Conservation (phyloP, 1,140 invertebrate species). For the Prorops nasuta region DNA sequence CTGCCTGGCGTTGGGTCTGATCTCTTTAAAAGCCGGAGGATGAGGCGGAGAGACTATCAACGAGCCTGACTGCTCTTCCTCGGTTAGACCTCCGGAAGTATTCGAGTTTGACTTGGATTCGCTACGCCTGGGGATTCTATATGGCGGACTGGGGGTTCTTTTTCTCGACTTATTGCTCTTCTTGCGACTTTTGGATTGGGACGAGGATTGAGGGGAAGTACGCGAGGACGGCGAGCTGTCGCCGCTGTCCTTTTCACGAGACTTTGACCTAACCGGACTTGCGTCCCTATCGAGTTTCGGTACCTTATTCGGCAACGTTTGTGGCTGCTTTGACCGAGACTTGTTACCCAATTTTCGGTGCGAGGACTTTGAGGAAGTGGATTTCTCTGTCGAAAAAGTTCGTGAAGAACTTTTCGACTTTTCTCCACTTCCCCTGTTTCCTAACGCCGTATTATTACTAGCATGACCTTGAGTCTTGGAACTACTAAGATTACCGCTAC, state of each 20-base stretch:
- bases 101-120: slow-evolving; percentile 32
- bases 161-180: slow-evolving; percentile 45
- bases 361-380: slow-evolving; percentile 43
- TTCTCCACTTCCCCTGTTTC: slow-evolving; percentile 33
- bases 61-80: slow-evolving; percentile 53
- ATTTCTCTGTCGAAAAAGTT: slow-evolving; percentile 34
- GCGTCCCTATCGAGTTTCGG: slow-evolving; percentile 38
- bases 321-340: slow-evolving; percentile 43
- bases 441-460: slow-evolving; percentile 27
- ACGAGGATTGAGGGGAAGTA: slow-evolving; percentile 39
- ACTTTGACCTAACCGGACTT: slow-evolving; percentile 45
- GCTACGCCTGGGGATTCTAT: slow-evolving; percentile 49
- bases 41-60: slow-evolving; percentile 51
- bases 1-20: slow-evolving; percentile 61
- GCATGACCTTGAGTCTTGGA: slow-evolving; percentile 34
- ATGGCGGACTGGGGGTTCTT: slow-evolving; percentile 46
- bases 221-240: slow-evolving; percentile 33
- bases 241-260: slow-evolving; percentile 41
- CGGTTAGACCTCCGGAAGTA: slow-evolving; percentile 43
- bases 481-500: slow-evolving; percentile 42
- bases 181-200: slow-evolving; percentile 44
- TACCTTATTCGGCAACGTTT: slow-evolving; percentile 36
- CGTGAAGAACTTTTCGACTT: slow-evolving; percentile 32
- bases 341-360: slow-evolving; percentile 45
- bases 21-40: slow-evolving; percentile 61